Conservation (phyloP, 1,140 invertebrate genomes). For the Akabosia matsudoensis region DNA sequence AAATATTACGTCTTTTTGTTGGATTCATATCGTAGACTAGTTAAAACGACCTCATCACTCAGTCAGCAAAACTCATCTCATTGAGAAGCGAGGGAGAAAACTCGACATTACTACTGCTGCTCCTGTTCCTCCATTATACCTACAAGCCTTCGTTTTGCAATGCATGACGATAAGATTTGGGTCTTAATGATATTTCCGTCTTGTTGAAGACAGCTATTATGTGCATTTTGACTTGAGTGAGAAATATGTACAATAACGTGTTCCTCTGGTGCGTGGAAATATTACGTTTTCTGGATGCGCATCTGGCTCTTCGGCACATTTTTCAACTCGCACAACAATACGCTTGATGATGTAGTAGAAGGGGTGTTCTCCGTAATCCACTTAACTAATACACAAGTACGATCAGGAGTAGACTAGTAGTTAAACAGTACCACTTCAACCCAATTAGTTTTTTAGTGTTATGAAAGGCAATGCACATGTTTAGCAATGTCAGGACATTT, state of each 20-base stretch:
- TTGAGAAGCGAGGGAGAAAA: background rate
- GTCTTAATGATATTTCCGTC: too few relatives aligned
- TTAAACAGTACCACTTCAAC: background rate
- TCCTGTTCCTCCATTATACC: background rate
- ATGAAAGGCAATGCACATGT: background rate
- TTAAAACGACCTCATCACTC: background rate
- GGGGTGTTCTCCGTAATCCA: background rate
- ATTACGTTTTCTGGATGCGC: too few relatives aligned
- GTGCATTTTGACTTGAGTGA: too few relatives aligned
- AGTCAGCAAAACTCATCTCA: background rate
- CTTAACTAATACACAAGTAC: background rate
- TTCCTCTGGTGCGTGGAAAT: too few relatives aligned
- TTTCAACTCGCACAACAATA: too few relatives aligned
- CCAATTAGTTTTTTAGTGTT: background rate
- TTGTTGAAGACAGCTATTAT: too few relatives aligned
- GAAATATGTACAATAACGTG: too few relatives aligned
- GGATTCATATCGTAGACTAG: background rate
- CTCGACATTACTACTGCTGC: background rate
- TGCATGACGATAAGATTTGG: too few relatives aligned
- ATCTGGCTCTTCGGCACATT: too few relatives aligned
- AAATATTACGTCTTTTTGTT: background rate
- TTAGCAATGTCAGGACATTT: background rate
- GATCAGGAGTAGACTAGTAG: background rate
- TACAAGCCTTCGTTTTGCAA: background rate
- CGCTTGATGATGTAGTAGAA: background rate